Conservation (phyloP, 23 tunicate genomes). For the Diplosoma virens region DNA sequence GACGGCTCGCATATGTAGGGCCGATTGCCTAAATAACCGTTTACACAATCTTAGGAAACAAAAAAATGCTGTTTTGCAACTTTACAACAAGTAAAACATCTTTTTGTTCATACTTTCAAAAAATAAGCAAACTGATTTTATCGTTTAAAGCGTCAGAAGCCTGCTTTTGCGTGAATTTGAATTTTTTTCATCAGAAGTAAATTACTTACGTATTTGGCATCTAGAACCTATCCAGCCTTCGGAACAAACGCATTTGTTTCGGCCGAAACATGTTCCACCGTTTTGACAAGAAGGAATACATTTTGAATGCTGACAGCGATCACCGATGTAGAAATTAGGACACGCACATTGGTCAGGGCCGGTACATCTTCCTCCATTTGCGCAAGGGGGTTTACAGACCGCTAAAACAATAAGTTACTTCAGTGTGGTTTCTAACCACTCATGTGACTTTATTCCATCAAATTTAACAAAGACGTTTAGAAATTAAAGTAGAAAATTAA, state of each 20-base stretch:
- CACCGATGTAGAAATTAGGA: conserved; percentile 52
- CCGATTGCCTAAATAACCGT: conserved; percentile 24
- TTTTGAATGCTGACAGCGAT: conserved; percentile 33
- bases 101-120: background rate
- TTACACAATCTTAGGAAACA: no score
- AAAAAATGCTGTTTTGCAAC: no score
- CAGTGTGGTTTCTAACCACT: no score
- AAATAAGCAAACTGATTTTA: background rate
- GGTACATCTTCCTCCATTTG: conserved; percentile 75
- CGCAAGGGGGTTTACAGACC: conserved; percentile 50
- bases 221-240: conserved; percentile 43
- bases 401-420: conserved; percentile 46
- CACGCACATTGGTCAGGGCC: conserved; percentile 79
- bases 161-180: no score
- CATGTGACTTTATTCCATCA: no score
- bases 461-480: no score
- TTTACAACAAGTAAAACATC: background rate
- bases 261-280: conserved; percentile 73
- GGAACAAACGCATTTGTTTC: conserved; percentile 52
- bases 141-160: no score
- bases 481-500: no score
- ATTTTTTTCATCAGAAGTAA: no score
- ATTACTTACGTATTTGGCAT: conserved; percentile 45
- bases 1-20: conserved; percentile 59
- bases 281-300: conserved; percentile 67